These are phyloP conservation scores for Rhinoptilus africanus DNA, from an alignment of 2,113 vertebrate species.

Conservation along the genomic window DNA sequence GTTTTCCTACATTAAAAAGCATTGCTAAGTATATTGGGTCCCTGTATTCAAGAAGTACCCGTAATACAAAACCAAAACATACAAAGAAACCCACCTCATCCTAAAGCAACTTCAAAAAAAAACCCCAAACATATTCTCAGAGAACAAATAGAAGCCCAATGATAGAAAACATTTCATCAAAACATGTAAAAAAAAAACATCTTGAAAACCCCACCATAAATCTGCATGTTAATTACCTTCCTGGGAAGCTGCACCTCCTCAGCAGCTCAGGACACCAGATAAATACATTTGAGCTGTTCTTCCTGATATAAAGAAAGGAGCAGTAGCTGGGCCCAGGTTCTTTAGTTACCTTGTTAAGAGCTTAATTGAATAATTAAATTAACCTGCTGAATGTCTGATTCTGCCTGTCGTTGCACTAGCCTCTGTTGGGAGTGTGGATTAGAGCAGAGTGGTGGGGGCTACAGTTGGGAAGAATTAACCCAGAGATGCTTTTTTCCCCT, in stretches of 20 bases:
- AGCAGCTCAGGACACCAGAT: not conserved
- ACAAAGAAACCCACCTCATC: not conserved
- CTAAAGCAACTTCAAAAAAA: not conserved
- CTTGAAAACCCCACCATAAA: not conserved
- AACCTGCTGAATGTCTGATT: not conserved
- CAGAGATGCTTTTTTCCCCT: not conserved
- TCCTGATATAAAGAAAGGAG: not conserved
- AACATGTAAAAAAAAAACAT: not conserved
- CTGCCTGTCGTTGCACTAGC: not conserved
- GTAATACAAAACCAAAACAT: not conserved
- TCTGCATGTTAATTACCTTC: not conserved
- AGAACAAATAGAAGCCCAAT: not conserved
- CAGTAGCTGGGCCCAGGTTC: not conserved
- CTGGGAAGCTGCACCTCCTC: not conserved
- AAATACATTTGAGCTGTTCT: not conserved
- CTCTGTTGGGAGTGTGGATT: not conserved
- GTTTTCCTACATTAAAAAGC: not conserved
- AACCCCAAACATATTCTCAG: not conserved
- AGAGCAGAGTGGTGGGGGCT: not conserved
- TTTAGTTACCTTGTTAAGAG: not conserved
- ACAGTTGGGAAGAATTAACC: not conserved
- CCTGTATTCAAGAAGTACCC: not conserved
- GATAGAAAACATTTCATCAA: not conserved
- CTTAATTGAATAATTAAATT: not conserved
- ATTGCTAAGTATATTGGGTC: rapidly evolving